Evolutionary conservation across 2,797 vertebrate species (phyloP), one percentile per base, ranked within the genome.

Genomic region (Apogon hyalosoma): DNA sequence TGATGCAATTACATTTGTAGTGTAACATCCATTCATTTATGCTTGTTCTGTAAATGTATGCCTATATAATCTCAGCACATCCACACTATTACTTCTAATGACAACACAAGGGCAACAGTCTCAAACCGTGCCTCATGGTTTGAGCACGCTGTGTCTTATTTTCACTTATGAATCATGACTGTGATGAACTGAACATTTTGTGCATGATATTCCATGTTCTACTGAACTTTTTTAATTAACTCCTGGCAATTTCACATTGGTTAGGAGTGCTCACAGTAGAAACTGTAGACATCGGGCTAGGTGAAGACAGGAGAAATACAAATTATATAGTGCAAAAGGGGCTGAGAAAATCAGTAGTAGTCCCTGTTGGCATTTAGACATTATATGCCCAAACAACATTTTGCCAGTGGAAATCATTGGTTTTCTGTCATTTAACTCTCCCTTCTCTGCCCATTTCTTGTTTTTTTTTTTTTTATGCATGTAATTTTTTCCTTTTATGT

Each of bases 141-240:
- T 62, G 46, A 64, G 73, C 31, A 16, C 42, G 28, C 39, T 47
- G 0, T 43, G 48, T 21, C 39, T 46, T 64, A 38, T 60, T 65
- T 18, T 69, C 56, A 66, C 66, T 66, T 72, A 58, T 77, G 70
- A 83, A 33, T 85, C 69, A 71, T 52, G 54, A 57, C 49, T 43
- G 40, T 51, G 49, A 56, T 58, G 67, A 7, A 41, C 60, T 41
- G 58, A 61, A 56, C 16, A 31, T 39, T 73, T 55, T 18, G 12
- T 59, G 40, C 33, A 11, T 12, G 12, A 15, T 47, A 14, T 57
- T 28, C 16, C 40, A 47, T 48, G 14, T 40, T 53, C 49, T 49
- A 7, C 8, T 69, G 53, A 68, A 14, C 41, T 39, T 84, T 84
- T 73, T 53, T 33, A 31, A 45, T 2, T 6, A 33, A 1, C 31